Evolutionary conservation across 2,113 vertebrate genomes (phyloP).

Genomic region (Pachypanchax playfairii): DNA sequence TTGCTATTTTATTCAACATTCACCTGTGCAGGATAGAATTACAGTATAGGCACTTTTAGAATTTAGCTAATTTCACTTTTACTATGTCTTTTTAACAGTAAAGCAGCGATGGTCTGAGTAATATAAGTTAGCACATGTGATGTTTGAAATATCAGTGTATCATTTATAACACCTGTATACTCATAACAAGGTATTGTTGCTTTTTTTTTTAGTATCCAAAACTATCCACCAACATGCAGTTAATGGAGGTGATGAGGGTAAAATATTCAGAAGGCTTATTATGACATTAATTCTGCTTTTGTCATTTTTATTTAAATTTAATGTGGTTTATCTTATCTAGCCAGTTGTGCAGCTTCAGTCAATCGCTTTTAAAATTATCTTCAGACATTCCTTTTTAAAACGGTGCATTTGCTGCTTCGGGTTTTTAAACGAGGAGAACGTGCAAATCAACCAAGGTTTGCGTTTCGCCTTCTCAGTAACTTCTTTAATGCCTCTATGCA

Average conservation of each 20-base stretch:
- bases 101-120: conserved; percentile 88
- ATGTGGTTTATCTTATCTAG: conserved; percentile 54
- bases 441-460: conserved; percentile 19
- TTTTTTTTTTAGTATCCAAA: conserved; percentile 68
- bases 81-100: conserved; percentile 82
- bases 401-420: conserved; percentile 52
- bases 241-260: conserved; percentile 47
- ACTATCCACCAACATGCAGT: conserved; percentile 64
- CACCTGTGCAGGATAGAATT: conserved; percentile 81
- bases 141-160: conserved; percentile 80
- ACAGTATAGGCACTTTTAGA: conserved; percentile 84
- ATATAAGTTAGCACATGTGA: conserved; percentile 90
- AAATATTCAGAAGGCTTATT: conserved; percentile 64
- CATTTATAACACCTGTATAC: conserved; percentile 90
- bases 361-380: conserved; percentile 55
- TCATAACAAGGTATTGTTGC: conserved; percentile 75
- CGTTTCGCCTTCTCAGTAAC: conserved; percentile 21
- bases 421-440: conserved; percentile 43
- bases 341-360: conserved; percentile 48
- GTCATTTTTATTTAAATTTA: conserved; percentile 73
- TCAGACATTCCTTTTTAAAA: conserved; percentile 61
- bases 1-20: conserved; percentile 79
- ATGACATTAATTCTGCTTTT: conserved; percentile 70
- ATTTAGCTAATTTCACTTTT: conserved; percentile 81
- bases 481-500: conserved; percentile 32